Base-by-base conservation (phyloP, 2,797 vertebrate genomes). In the Myiotriccus ornatus region DNA sequence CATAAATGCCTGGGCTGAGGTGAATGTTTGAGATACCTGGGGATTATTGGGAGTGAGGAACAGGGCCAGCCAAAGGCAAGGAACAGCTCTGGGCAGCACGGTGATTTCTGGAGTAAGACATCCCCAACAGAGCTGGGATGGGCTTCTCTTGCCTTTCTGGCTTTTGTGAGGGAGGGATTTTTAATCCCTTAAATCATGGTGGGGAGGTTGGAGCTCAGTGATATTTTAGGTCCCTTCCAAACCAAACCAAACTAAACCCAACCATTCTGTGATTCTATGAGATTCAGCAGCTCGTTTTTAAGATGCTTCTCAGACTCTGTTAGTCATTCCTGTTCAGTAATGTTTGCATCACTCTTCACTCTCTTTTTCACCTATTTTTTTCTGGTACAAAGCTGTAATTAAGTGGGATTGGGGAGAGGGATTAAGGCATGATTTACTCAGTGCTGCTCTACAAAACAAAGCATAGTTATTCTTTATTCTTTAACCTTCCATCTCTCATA, bases 101-200 rank as follows among this genome's bases (percentile, higher is more conserved):
- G 20, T 0, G 0, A 15, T 24, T n/a, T 71, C 62, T 67, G 53
- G 35, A 59, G 5, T 24, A 4, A 28, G 5, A 3, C 30, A 43
- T 53, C 60, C 41, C 68, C 34, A 28, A 19, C 4, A 10, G 18
- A 76, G 19, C 50, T 78, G 43, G 37, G n/a, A 52, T 46, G 27
- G 11, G 2, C 28, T 56, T 30, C 43, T 74, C 1, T 46, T 37
- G 10, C 43, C 73, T 71, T 60, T 4, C 30, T 37, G 49, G 49
- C 49, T 28, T 17, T 28, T 28, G 49, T 9, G 27, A 74, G 1
- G 8, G 27, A 32, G 50, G 27, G 9, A 25, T 34, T 71, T 93
- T 76, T 44, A 70, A 79, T 82, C 16, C 41, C 27, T 60, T 56
- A 39, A 75, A 43, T 70, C 25, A 10, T 0, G 0, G 2, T 27